A percentile compares a stretch with the other conserved stretches of the same genome.
phyloP scores from a whole-genome alignment of 2,797 vertebrate genomes.

The Danio tinwini region DNA sequence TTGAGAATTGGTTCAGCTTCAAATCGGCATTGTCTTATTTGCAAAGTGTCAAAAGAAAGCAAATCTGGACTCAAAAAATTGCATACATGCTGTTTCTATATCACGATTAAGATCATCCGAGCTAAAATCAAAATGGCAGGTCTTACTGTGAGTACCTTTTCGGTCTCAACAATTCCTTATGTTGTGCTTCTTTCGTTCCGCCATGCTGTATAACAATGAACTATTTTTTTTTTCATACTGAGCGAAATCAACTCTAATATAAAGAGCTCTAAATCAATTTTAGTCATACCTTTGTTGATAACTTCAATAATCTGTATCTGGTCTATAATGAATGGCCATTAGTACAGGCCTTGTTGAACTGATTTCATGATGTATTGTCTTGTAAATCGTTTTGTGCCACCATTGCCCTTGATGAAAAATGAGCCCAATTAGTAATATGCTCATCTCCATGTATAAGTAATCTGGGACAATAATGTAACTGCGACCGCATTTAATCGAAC shows the following conservation, averaged over 20 bases:
- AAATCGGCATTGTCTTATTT: neutral
- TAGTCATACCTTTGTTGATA: slow-evolving; percentile 15
- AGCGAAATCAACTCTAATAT: neutral
- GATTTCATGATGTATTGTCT: slow-evolving; percentile 37
- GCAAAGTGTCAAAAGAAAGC: neutral
- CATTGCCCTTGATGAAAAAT: slow-evolving; percentile 39
- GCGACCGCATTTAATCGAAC: slow-evolving; percentile 24
- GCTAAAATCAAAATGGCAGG: slow-evolving; percentile 37
- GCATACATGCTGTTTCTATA: neutral
- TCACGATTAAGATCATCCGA: neutral
- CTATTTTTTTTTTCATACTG: neutral
- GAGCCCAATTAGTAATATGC: slow-evolving; percentile 43
- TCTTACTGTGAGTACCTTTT: slow-evolving; percentile 12
- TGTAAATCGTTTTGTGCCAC: slow-evolving; percentile 40
- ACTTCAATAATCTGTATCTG: slow-evolving; percentile 44
- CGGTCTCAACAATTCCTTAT: slow-evolving; percentile 9
- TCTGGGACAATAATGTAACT: slow-evolving; percentile 26
- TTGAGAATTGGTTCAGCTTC: neutral
- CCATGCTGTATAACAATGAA: slow-evolving; percentile 1
- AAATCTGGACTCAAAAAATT: slow-evolving; percentile 7
- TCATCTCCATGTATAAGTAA: slow-evolving; percentile 38
- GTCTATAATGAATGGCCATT: slow-evolving; percentile 33
- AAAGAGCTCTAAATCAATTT: slow-evolving; percentile 11
- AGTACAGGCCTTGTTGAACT: slow-evolving; percentile 29
- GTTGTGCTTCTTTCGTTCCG: neutral